Evolutionary conservation across 2,113 vertebrate species (phyloP).

Genomic region (Tragulus kanchil): DNA sequence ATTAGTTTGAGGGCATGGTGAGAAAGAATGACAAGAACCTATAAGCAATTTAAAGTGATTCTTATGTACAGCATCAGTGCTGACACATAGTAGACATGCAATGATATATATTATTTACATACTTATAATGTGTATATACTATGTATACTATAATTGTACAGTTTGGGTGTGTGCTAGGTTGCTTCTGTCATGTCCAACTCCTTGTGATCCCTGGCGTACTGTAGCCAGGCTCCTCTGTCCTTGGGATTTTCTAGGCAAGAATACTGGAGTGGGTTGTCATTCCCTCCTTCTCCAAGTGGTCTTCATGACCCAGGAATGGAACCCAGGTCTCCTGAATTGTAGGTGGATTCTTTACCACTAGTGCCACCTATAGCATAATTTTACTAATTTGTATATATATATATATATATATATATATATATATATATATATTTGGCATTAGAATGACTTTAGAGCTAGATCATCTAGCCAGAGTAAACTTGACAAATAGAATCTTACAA

Average conservation of each 20-base stretch:
- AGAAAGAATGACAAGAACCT: background rate
- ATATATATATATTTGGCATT: slow-evolving; percentile 13
- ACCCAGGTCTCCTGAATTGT: background rate
- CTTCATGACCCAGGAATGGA: background rate
- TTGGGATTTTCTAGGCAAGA: background rate
- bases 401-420: background rate
- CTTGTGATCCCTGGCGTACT: background rate
- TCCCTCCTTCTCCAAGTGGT: background rate
- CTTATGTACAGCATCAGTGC: background rate
- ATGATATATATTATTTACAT: background rate
- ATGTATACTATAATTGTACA: background rate
- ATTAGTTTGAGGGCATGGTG: background rate
- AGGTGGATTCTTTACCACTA: background rate
- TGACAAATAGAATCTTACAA: background rate
- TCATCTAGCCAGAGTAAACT: background rate
- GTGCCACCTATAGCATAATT: background rate
- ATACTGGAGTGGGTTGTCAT: background rate
- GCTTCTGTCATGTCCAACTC: background rate
- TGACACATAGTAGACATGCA: background rate
- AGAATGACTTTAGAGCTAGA: background rate
- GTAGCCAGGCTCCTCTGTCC: background rate
- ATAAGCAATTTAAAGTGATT: background rate
- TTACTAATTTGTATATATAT: background rate
- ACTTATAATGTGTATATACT: background rate
- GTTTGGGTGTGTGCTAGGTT: background rate